Conservation (phyloP, 1,140 invertebrate species). For the Cherax quadricarinatus region DNA sequence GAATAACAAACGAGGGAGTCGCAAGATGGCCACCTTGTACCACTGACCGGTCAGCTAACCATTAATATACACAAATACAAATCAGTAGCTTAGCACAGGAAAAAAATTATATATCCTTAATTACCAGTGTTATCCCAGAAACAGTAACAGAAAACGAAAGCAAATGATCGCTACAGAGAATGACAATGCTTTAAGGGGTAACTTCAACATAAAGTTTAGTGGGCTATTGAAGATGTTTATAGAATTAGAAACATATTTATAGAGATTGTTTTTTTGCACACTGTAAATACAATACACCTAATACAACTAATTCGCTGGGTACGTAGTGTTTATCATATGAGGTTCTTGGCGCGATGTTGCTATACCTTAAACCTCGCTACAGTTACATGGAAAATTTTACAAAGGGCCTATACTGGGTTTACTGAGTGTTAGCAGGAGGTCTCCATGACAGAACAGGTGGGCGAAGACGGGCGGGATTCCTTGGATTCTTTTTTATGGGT, state of each 20-base stretch:
- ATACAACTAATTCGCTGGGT: constrained; percentile 55
- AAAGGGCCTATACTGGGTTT: constrained; percentile 40
- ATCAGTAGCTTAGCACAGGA: background rate
- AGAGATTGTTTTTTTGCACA: constrained; percentile 12
- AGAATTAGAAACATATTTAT: constrained; percentile 16
- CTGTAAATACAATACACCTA: constrained; percentile 56
- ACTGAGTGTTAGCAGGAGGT: constrained; percentile 63
- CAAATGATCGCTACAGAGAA: background rate
- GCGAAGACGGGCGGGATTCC: constrained; percentile 25
- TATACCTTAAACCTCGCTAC: constrained; percentile 1
- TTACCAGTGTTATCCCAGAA: background rate
- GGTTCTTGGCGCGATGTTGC: constrained; percentile 4
- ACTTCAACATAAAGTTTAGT: constrained; percentile 12
- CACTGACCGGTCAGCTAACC: too few relatives aligned
- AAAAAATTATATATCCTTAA: background rate
- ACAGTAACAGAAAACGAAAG: constrained; percentile 37
- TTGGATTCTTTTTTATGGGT: background rate
- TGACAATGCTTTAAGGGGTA: background rate
- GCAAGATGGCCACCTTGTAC: too few relatives aligned
- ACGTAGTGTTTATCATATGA: constrained; percentile 16
- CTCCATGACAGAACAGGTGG: constrained; percentile 59
- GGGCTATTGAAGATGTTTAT: background rate
- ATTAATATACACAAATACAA: background rate
- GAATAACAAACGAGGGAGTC: too few relatives aligned
- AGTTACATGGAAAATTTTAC: background rate